A percentile compares a stretch with the other conserved stretches of the same genome.
Evolutionary conservation across 1,140 invertebrate species (phyloP).

Genomic region (Dolichoris vasculosae): DNA sequence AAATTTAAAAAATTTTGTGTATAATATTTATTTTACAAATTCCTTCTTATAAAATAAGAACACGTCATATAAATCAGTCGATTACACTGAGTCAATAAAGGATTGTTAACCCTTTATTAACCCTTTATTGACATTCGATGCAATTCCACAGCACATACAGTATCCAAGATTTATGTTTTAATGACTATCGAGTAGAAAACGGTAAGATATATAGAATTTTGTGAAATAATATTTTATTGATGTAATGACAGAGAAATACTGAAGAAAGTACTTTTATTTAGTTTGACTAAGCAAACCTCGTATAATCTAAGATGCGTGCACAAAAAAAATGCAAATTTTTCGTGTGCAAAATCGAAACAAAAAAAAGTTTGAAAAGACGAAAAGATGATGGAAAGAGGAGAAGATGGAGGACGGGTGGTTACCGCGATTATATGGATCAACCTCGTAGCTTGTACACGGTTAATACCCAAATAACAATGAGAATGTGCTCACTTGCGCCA

Average conservation of each 20-base stretch:
- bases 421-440: neutral
- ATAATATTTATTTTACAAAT: too few relatives aligned
- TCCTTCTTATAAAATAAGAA: too few relatives aligned
- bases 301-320: too few relatives aligned
- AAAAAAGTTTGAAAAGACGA: neutral
- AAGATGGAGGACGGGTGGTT: neutral
- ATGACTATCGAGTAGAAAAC: neutral
- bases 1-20: too few relatives aligned
- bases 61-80: neutral
- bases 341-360: too few relatives aligned
- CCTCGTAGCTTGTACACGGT: neutral
- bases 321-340: too few relatives aligned
- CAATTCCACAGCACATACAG: neutral
- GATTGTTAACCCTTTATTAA: neutral
- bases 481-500: neutral
- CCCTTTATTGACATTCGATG: neutral
- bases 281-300: too few relatives aligned
- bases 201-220: neutral
- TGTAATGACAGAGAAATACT: too few relatives aligned
- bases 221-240: neutral
- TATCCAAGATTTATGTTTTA: neutral
- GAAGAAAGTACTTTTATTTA: too few relatives aligned
- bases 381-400: neutral
- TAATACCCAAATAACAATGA: constrained; percentile 6
- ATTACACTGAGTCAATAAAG: neutral